Percentiles rank a stretch among this genome's conserved stretches.
Evolutionary conservation across 2,113 vertebrate genomes (phyloP).

Genomic region (Daphoenositta chrysoptera): DNA sequence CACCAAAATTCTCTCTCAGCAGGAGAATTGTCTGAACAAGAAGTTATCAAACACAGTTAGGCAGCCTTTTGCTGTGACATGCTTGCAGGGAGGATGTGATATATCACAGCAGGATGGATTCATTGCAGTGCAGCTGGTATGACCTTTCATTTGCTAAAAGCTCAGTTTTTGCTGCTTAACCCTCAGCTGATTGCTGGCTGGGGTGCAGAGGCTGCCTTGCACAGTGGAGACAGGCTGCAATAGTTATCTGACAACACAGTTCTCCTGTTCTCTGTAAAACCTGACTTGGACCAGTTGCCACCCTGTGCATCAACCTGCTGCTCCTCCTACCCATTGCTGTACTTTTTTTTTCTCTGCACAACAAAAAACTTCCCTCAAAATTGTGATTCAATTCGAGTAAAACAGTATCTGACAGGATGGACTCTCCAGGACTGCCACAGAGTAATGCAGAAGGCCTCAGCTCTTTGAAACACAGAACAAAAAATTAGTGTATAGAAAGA

Average conservation of each 20-base stretch:
- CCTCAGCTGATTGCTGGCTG: not conserved
- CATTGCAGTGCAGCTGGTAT: not conserved
- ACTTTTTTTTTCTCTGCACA: not conserved
- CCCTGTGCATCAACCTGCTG: not conserved
- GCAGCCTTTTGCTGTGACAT: not conserved
- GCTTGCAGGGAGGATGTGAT: not conserved
- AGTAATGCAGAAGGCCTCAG: not conserved
- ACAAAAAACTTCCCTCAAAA: not conserved
- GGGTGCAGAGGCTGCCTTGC: not conserved
- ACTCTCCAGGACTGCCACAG: accelerated
- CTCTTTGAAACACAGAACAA: not conserved
- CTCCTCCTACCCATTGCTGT: not conserved
- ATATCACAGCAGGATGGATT: not conserved
- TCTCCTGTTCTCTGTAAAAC: not conserved
- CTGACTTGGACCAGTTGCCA: not conserved
- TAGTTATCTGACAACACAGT: not conserved
- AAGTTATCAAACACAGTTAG: not conserved
- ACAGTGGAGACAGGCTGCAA: not conserved
- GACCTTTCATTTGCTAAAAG: not conserved
- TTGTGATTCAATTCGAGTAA: accelerated
- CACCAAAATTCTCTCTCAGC: not conserved
- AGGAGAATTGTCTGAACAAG: not conserved
- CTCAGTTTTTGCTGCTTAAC: not conserved
- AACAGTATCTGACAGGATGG: not conserved
- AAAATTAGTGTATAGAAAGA: accelerated